Conservation (phyloP, 2,888 invertebrate species). For the Hydrotaea diabolus region DNA sequence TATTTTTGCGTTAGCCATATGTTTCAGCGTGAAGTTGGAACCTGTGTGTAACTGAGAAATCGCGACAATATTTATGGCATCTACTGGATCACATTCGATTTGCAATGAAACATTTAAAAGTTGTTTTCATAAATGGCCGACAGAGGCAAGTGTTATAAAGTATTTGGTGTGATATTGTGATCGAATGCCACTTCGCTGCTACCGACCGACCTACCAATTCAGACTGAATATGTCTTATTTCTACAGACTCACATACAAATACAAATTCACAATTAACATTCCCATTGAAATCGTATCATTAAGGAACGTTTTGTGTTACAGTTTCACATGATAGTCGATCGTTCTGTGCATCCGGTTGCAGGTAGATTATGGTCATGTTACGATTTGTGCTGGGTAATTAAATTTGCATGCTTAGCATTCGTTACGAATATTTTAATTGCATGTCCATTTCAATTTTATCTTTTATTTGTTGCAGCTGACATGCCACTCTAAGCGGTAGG, state of each 20-base stretch:
- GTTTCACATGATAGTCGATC: slow-evolving; percentile 29
- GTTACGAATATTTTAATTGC: slow-evolving; percentile 26
- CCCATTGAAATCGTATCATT: slow-evolving; percentile 33
- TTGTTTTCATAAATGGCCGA: slow-evolving; percentile 44
- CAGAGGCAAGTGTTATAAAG: slow-evolving; percentile 40
- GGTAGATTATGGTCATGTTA: slow-evolving; percentile 37
- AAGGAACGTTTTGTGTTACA: slow-evolving; percentile 46
- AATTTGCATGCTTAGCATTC: slow-evolving; percentile 57
- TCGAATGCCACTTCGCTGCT: not conserved
- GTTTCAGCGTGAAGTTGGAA: slow-evolving; percentile 20
- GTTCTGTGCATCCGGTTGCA: slow-evolving; percentile 56
- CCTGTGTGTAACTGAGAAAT: slow-evolving; percentile 42
- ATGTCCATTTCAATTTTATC: not conserved
- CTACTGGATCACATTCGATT: slow-evolving; percentile 16
- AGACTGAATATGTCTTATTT: slow-evolving; percentile 23
- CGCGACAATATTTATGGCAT: slow-evolving; percentile 45
- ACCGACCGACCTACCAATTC: not conserved
- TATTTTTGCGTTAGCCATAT: not conserved
- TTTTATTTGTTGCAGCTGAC: not conserved
- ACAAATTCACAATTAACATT: slow-evolving; percentile 12
- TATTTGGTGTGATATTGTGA: slow-evolving; percentile 3
- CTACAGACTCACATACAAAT: not conserved
- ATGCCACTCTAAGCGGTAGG: not conserved
- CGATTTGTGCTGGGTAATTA: slow-evolving; percentile 33
- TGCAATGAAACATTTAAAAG: slow-evolving; percentile 24